phyloP scores from a whole-genome alignment of 2,797 vertebrate species.

The Simalia tracyae region DNA sequence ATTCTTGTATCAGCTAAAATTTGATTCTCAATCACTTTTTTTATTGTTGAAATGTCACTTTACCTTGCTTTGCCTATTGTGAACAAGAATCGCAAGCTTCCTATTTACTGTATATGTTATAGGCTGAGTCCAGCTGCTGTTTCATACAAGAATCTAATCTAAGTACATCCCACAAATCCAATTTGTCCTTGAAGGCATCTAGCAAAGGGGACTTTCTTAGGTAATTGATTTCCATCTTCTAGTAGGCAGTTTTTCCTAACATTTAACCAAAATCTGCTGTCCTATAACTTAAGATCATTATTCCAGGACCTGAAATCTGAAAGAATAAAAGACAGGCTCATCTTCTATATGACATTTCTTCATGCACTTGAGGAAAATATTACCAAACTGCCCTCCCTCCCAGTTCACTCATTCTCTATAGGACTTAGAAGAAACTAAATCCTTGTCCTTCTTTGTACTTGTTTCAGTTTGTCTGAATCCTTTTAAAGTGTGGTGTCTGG shows the following conservation, averaged over 20 bases:
- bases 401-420: background rate
- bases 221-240: background rate
- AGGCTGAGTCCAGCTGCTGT: background rate
- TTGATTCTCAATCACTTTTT: background rate
- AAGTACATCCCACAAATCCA: background rate
- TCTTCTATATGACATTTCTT: background rate
- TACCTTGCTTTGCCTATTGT: background rate
- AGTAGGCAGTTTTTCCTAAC: background rate
- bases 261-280: background rate
- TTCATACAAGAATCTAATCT: background rate
- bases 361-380: background rate
- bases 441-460: background rate
- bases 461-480: background rate
- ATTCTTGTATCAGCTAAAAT: fast-evolving
- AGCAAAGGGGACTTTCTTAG: background rate
- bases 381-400: background rate
- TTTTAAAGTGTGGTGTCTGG: background rate
- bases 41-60: background rate
- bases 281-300: background rate
- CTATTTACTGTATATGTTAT: background rate
- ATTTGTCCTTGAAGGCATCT: background rate
- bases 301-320: background rate
- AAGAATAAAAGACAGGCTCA: background rate
- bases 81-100: background rate
- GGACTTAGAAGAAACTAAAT: background rate